These are phyloP conservation scores for Ariopsis seemanni DNA, from an alignment of 2,113 vertebrate species.

Conservation along the genomic window DNA sequence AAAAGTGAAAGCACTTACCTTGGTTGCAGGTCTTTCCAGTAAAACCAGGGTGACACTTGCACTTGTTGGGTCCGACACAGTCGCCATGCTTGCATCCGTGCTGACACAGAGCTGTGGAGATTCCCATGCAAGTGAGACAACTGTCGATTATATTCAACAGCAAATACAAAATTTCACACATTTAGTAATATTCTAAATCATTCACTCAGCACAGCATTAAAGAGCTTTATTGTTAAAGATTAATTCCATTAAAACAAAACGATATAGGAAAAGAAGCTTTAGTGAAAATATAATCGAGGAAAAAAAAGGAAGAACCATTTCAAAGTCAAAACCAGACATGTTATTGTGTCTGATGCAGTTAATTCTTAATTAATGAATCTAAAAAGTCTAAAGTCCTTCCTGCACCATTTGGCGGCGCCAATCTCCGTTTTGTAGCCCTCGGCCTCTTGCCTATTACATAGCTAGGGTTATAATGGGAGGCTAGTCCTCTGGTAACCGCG, in stretches of 20 bases:
- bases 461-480: too few species aligned
- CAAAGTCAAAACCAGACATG: neutral
- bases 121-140: slow-evolving; percentile 28
- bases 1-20: slow-evolving; percentile 74
- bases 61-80: slow-evolving; percentile 93
- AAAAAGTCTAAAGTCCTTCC: too few species aligned
- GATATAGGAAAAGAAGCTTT: neutral
- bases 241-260: too few species aligned
- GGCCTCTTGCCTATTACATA: too few species aligned
- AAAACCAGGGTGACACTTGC: slow-evolving; percentile 92
- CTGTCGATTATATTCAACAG: neutral
- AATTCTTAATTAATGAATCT: neutral
- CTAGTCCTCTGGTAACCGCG: too few species aligned
- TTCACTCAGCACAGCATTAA: neutral
- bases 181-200: neutral
- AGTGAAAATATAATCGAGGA: neutral
- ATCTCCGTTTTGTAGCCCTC: too few species aligned
- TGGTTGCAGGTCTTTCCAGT: slow-evolving; percentile 96
- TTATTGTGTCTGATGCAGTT: neutral
- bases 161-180: neutral
- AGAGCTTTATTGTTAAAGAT: neutral
- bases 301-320: neutral
- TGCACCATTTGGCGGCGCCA: too few species aligned
- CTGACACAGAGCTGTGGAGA: slow-evolving; percentile 86
- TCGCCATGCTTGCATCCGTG: slow-evolving; percentile 93